These are phyloP conservation scores for Acleris laterana DNA, from an alignment of 2,888 invertebrate species.

Conservation along the genomic window DNA sequence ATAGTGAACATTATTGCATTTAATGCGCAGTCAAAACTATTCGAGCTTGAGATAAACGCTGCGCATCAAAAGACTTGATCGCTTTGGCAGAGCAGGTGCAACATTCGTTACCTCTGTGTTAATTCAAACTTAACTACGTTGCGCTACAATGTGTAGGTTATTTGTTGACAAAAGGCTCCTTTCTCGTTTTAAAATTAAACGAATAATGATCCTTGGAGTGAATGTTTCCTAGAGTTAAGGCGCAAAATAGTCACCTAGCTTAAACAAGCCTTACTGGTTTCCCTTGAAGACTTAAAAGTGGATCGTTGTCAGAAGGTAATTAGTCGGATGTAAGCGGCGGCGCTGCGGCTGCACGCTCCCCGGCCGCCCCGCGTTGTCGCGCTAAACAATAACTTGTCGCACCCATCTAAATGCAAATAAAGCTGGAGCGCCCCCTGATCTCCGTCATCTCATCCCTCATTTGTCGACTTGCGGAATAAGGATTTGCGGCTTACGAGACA, in stretches of 20 bases:
- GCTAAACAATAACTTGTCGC: conserved; percentile 69
- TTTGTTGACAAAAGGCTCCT: too few species aligned
- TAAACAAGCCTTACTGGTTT: conserved; percentile 21
- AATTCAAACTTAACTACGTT: conserved; percentile 15
- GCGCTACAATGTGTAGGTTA: not conserved
- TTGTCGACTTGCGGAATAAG: conserved; percentile 57
- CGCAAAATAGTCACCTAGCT: conserved; percentile 18
- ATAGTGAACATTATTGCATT: conserved; percentile 40
- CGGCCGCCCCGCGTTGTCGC: conserved; percentile 41
- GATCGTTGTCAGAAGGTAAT: conserved; percentile 61
- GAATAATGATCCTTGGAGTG: too few species aligned
- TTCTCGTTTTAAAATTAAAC: too few species aligned
- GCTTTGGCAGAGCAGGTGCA: conserved; percentile 24
- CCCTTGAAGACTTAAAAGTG: conserved; percentile 35
- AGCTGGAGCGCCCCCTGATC: conserved; percentile 66
- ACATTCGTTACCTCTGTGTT: conserved; percentile 27
- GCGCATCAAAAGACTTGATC: conserved; percentile 21
- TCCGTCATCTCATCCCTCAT: conserved; percentile 72
- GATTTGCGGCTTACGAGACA: conserved; percentile 42
- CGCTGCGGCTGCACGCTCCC: conserved; percentile 39
- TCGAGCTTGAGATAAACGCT: conserved; percentile 24
- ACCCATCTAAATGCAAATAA: conserved; percentile 79
- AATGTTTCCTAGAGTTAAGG: not conserved
- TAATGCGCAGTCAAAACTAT: conserved; percentile 23
- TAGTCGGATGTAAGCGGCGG: conserved; percentile 46